Evolutionary conservation across 2,888 invertebrate genomes (phyloP), one percentile per base, ranked within the genome.

Genomic region (Dicyrtoma fusca): DNA sequence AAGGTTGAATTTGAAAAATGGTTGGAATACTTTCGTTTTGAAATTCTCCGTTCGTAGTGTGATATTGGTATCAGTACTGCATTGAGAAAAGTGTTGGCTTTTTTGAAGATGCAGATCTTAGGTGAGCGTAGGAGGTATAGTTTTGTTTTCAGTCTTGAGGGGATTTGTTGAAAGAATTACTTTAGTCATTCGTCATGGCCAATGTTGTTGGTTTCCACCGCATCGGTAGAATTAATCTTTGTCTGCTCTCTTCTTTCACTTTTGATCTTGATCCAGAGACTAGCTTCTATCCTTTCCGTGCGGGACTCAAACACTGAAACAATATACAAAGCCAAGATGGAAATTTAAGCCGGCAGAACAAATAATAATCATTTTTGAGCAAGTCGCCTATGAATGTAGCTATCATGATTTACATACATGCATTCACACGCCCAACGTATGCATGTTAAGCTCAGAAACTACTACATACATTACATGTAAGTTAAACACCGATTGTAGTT

Each of bases 211-310:
- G 14, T 63, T 63, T 63, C 63, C 63, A 63, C 63, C 47, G 63
- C 45, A 63, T 21, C 23, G 21, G 45, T 63, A 23, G 63, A 63
- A 63, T 63, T 63, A 63, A 63, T 63, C 63, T 63, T 63, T 47
- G 45, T 47, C 47, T 47, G 34, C 42, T 23, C 23, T 63, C 17
- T n/a, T n/a, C 25, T 57, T 26, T 57, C 25, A 57, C 23, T 23
- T 44, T 23, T 42, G 14, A 19, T 10, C 62, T 25, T 17, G 34
- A 21, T 23, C 14, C 10, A 63, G 47, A 23, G 47, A 23, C 23
- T 63, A 23, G 45, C 25, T 47, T 21, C 21, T 13, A 23, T 23
- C n/a, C 17, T 55, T 13, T 23, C 23, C 13, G 23, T 23, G 21
- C 21, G 23, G 10, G 13, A 25, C 10, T 55, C 14, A 17, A 49